Percentiles rank a stretch among this genome's conserved stretches.
These are phyloP conservation scores for Lanius collurio DNA, from an alignment of 2,113 vertebrate species.

Conservation along the genomic window DNA sequence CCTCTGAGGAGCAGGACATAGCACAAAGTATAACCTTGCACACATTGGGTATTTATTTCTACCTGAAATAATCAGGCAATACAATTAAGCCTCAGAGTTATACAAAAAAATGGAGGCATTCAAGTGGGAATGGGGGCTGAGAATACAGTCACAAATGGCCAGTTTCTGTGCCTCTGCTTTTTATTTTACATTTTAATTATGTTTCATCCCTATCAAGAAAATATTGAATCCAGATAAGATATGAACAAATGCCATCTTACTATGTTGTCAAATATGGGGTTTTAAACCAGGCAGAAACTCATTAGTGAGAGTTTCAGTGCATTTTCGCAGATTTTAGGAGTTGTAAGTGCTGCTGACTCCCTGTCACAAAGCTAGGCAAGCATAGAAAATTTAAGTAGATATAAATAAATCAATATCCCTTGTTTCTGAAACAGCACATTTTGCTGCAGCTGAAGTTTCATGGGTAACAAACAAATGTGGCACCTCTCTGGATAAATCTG, in stretches of 20 bases:
- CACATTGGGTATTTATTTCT: background rate
- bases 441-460: slow-evolving; percentile 42
- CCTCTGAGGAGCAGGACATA: background rate
- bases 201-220: background rate
- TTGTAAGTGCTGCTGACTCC: slow-evolving; percentile 27
- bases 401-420: slow-evolving; percentile 50
- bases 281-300: background rate
- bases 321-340: slow-evolving; percentile 36
- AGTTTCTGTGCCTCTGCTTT: background rate
- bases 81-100: background rate
- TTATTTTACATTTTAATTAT: background rate
- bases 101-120: background rate
- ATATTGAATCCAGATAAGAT: background rate
- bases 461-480: slow-evolving; percentile 36
- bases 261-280: background rate
- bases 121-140: background rate
- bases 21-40: background rate
- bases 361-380: slow-evolving; percentile 48
- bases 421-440: slow-evolving; percentile 39
- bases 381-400: slow-evolving; percentile 54
- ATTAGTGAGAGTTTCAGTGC: slow-evolving; percentile 11
- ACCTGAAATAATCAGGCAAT: background rate
- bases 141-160: background rate
- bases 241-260: background rate
- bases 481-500: background rate